Evolutionary conservation across 2,888 invertebrate genomes (phyloP).

Genomic region (Drosophila monieri): DNA sequence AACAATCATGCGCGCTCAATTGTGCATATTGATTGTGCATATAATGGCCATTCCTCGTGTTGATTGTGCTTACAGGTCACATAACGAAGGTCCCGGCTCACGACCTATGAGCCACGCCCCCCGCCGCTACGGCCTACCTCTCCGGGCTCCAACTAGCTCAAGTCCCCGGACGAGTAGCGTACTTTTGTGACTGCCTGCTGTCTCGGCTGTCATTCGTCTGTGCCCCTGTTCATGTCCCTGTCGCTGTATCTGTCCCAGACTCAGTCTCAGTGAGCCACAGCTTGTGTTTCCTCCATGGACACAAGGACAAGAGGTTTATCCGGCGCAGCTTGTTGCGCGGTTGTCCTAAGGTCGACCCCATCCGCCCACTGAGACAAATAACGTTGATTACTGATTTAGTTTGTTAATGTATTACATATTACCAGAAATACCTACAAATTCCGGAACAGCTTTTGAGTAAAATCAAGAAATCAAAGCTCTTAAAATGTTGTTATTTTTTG

Average conservation of each 20-base stretch:
- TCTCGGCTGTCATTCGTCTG: constrained; percentile 71
- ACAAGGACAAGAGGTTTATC: constrained; percentile 40
- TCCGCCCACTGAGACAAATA: background rate
- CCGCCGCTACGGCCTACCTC: background rate
- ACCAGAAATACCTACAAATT: background rate
- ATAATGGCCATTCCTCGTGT: constrained; percentile 58
- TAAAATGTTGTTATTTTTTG: background rate
- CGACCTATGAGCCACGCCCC: constrained; percentile 5
- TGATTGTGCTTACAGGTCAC: constrained; percentile 72
- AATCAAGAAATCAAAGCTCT: background rate
- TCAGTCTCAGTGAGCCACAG: constrained; percentile 7
- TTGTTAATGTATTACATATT: background rate
- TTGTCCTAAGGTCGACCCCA: constrained; percentile 20
- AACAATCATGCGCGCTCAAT: constrained; percentile 73
- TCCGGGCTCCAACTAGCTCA: constrained; percentile 28
- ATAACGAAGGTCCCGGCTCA: constrained; percentile 46
- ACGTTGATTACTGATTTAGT: background rate
- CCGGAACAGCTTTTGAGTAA: too few species aligned
- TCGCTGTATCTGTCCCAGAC: constrained; percentile 20
- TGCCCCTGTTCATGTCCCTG: constrained; percentile 49
- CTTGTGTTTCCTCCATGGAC: constrained; percentile 30
- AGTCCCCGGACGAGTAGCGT: constrained; percentile 25
- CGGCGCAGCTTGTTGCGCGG: constrained; percentile 39
- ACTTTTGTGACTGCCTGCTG: constrained; percentile 38
- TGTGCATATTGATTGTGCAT: constrained; percentile 77